A percentile compares a stretch with the other conserved stretches of the same genome.
Conservation (phyloP, 2,888 invertebrate species). For the Nymphalis urticae region DNA sequence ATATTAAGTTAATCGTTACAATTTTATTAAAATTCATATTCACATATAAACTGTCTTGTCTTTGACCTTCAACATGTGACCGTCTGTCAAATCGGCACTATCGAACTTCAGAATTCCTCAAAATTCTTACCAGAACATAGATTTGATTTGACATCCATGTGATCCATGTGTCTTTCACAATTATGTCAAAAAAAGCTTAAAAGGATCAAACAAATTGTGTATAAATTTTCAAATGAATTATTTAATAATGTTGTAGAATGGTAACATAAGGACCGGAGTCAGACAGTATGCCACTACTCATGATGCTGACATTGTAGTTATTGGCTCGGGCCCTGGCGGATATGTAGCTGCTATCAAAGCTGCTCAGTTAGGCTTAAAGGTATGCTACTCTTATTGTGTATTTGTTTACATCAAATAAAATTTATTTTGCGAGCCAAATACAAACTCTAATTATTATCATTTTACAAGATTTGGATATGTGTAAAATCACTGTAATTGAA, state of each 20-base stretch:
- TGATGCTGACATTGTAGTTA: conserved; percentile 97
- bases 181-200: too few species aligned
- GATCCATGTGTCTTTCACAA: neutral
- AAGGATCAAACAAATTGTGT: too few species aligned
- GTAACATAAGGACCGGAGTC: conserved; percentile 58
- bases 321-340: conserved; percentile 99
- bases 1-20: neutral
- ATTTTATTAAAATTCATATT: conserved; percentile 3
- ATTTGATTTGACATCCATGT: neutral
- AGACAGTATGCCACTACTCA: conserved; percentile 86
- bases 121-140: neutral
- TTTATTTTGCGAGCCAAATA: too few species aligned
- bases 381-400: conserved; percentile 53
- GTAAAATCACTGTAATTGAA: too few species aligned
- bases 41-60: conserved; percentile 27
- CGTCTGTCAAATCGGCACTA: conserved; percentile 45
- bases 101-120: neutral
- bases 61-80: conserved; percentile 77
- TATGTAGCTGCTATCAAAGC: conserved; percentile 99
- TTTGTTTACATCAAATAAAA: neutral
- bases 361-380: conserved; percentile 98
- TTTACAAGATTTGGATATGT: too few species aligned
- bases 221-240: neutral
- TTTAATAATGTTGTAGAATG: conserved; percentile 51
- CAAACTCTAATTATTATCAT: too few species aligned